Conservation (phyloP, 2,797 vertebrate species). For the Pantherophis vulpinus region DNA sequence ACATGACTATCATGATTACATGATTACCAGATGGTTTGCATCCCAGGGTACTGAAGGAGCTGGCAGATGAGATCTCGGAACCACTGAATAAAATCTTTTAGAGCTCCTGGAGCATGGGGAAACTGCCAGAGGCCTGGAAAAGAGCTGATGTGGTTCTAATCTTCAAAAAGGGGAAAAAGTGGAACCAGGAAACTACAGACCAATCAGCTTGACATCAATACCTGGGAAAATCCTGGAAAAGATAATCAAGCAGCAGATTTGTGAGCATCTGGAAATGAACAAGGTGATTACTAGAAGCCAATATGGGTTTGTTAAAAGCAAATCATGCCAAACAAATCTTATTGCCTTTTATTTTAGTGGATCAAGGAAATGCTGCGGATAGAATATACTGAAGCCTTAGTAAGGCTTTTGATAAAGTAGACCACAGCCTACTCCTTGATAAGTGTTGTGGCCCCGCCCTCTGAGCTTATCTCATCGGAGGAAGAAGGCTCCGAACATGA, state of each 20-base stretch:
- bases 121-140: conserved; percentile 45
- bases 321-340: not conserved
- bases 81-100: conserved; percentile 43
- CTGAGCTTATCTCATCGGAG: too few relatives aligned
- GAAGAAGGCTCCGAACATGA: too few relatives aligned
- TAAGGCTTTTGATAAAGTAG: not conserved
- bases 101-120: conserved; percentile 45
- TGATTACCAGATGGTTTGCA: conserved; percentile 33
- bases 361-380: not conserved
- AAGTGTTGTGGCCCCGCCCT: too few relatives aligned
- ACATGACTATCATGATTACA: not conserved
- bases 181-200: not conserved
- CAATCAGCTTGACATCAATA: not conserved
- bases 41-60: conserved; percentile 38
- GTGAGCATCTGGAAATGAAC: not conserved
- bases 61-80: conserved; percentile 39
- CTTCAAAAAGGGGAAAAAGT: not conserved
- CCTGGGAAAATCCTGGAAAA: not conserved
- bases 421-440: not conserved
- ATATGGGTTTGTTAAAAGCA: not conserved
- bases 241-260: not conserved
- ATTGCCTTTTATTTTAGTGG: not conserved
- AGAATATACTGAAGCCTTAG: not conserved
- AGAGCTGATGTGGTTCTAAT: not conserved
- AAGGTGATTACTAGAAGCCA: not conserved